Evolutionary conservation across 2,797 vertebrate genomes (phyloP).

Genomic region (Peromyscus eremicus): DNA sequence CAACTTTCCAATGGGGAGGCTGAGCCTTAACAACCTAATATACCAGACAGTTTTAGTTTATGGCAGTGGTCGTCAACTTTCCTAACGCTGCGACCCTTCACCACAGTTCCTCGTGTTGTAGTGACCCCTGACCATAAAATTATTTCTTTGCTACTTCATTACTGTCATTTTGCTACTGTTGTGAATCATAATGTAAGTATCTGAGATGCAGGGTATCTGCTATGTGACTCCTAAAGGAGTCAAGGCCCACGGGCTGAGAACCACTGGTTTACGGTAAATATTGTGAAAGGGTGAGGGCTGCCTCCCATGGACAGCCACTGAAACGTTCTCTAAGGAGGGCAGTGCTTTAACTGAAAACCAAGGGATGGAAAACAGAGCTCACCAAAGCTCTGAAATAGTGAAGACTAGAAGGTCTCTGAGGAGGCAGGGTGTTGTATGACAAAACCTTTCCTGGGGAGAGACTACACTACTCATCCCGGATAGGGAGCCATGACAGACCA

Average conservation of each 20-base stretch:
- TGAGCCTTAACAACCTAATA: neutral
- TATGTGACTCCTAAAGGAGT: neutral
- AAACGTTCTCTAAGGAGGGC: neutral
- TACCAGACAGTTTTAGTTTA: conserved; percentile 8
- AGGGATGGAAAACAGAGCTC: neutral
- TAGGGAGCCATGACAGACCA: neutral
- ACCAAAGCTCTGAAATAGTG: neutral
- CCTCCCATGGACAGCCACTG: neutral
- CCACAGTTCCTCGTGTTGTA: neutral
- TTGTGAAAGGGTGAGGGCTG: neutral
- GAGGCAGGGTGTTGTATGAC: neutral
- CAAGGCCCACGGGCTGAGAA: neutral
- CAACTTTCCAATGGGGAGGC: neutral
- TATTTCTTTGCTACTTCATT: neutral
- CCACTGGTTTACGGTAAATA: neutral
- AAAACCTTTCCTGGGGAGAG: neutral
- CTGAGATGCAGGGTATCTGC: neutral
- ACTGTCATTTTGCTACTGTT: neutral
- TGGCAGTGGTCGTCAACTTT: neutral
- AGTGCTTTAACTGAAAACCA: neutral
- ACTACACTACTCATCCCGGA: neutral
- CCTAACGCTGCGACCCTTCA: neutral
- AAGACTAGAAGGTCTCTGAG: neutral
- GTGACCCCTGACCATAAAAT: neutral
- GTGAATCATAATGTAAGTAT: neutral